phyloP scores from a whole-genome alignment of 2,113 vertebrate genomes.

The Aplodontia rufa region DNA sequence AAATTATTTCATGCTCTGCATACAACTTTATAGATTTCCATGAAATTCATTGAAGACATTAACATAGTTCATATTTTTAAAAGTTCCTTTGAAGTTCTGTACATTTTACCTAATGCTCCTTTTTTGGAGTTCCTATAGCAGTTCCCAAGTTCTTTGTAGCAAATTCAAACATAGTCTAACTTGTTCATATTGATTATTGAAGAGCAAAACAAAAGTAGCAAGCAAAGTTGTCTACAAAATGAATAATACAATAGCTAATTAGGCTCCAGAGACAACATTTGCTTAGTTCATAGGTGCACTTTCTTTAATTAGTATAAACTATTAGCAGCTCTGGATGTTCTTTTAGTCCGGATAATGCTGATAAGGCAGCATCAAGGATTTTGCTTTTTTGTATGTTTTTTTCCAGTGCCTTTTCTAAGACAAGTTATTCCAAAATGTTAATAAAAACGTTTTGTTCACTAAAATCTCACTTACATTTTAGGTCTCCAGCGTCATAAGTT shows the following conservation, averaged over 20 bases:
- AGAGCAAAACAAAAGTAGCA: neutral
- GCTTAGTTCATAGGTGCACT: neutral
- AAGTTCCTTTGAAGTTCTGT: neutral
- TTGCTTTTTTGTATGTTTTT: neutral
- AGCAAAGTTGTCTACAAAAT: neutral
- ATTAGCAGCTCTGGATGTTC: neutral
- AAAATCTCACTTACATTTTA: neutral
- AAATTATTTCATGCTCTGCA: neutral
- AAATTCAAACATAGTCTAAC: neutral
- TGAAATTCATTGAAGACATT: neutral
- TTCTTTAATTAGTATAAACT: neutral
- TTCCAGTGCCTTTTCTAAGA: neutral
- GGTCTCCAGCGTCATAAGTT: neutral
- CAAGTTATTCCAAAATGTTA: neutral
- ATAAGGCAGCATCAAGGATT: neutral
- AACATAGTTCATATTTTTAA: neutral
- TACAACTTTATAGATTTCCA: neutral
- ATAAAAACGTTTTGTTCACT: neutral
- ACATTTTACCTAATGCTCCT: neutral
- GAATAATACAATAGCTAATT: neutral
- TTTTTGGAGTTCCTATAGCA: neutral
- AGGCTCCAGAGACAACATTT: neutral
- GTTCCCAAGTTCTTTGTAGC: neutral
- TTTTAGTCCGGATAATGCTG: neutral
- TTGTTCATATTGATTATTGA: neutral